Evolutionary conservation across 2,888 invertebrate genomes (phyloP), one percentile per base, ranked within the genome.

Genomic region (Cosmopolites sordidus): DNA sequence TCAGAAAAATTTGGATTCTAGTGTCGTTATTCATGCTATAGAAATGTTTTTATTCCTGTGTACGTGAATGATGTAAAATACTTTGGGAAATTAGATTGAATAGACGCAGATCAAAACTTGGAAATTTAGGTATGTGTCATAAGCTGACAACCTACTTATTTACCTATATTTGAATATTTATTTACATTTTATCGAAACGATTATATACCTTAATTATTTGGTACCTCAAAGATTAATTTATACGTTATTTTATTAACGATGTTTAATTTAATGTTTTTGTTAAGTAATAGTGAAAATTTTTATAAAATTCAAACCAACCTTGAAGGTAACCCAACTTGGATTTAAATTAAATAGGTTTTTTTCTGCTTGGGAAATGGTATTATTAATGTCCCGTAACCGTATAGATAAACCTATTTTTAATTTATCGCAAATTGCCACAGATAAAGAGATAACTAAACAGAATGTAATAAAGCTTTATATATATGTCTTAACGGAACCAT

Each of bases 71-170:
- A 55, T 51, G 55, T 51, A 39, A 46, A 16, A 18, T 16, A 17
- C 30, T 27, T 15, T 16, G 2, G 14, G 38, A 33, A 43, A 16
- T 15, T 11, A 18, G 33, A n/a, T 33, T 4, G 48, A 33, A 14
- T 16, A 44, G 17, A 15, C 33, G 12, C 42, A 17, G 40, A 22
- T 40, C 43, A n/a, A 11, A 33, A 22, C 33, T 38, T 40, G 43
- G 29, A 12, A 41, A 40, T 43, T 47, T 48, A 47, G 51, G 51
- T 33, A 55, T 55, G 55, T 55, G 55, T 55, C 55, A 55, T 55
- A 55, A 27, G 47, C 51, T 55, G 55, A 51, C 55, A 55, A 55
- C 55, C 55, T 55, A 55, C 55, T 55, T 54, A 54, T 54, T 54
- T 54, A 54, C 54, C 39, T 54, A 29, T 37, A 51, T 50, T 54